Evolutionary conservation across 2,113 vertebrate genomes (phyloP).

Genomic region (Sylvia atricapilla): DNA sequence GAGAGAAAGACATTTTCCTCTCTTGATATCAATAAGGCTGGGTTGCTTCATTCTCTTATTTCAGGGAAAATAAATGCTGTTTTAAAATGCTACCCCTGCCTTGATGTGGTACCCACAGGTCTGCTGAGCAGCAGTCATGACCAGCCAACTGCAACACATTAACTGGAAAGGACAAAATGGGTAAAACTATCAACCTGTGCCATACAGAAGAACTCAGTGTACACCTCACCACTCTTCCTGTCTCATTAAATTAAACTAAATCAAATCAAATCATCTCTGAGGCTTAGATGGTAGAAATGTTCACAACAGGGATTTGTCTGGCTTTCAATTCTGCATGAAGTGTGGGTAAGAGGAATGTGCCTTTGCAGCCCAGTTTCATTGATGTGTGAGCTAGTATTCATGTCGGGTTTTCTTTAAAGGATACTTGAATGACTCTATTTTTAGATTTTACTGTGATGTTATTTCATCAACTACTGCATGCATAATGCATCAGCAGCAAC

Average conservation of each 20-base stretch:
- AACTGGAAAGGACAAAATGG: neutral
- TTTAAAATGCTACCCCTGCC: neutral
- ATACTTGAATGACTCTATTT: constrained; percentile 57
- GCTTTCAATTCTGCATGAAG: constrained; percentile 7
- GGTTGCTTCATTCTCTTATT: neutral
- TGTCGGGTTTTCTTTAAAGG: constrained; percentile 55
- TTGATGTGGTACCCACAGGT: neutral
- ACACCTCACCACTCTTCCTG: neutral
- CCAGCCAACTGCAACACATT: neutral
- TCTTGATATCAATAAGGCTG: neutral
- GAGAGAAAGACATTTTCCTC: neutral
- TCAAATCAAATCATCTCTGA: neutral
- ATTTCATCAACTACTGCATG: constrained; percentile 52
- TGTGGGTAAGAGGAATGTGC: neutral
- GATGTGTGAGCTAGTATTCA: constrained; percentile 26
- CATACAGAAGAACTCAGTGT: neutral
- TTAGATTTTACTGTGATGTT: constrained; percentile 58
- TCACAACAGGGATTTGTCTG: neutral
- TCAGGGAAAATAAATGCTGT: neutral
- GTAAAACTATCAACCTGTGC: neutral
- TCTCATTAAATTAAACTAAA: constrained; percentile 35
- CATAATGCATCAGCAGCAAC: constrained; percentile 55
- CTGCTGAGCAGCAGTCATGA: neutral
- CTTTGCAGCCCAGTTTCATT: constrained; percentile 14
- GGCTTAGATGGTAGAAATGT: neutral